Evolutionary conservation across 2,113 vertebrate genomes (phyloP).

Genomic region (Narcine bancroftii): DNA sequence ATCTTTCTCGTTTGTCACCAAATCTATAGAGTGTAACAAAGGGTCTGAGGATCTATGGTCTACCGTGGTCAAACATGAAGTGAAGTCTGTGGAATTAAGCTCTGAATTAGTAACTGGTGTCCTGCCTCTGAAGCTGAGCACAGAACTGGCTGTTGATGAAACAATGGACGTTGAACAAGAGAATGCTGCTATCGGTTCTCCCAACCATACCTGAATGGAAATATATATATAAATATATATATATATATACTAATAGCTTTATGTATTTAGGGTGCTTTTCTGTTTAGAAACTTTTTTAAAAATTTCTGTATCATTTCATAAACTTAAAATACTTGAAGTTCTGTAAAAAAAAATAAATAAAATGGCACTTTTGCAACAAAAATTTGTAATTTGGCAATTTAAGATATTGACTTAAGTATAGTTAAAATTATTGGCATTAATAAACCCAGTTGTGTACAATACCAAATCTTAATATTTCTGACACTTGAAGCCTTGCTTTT

Average conservation of each 20-base stretch:
- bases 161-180: constrained; percentile 13
- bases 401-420: not conserved
- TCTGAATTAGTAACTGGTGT: not conserved
- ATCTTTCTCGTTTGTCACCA: not conserved
- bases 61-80: not conserved
- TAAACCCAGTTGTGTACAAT: constrained; percentile 13
- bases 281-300: constrained; percentile 43
- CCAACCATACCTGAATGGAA: constrained; percentile 3
- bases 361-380: constrained; percentile 33
- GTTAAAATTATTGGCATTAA: constrained; percentile 6
- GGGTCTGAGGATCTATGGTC: not conserved
- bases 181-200: constrained; percentile 7
- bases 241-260: constrained; percentile 38
- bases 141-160: not conserved
- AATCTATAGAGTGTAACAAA: not conserved
- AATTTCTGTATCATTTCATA: constrained; percentile 42
- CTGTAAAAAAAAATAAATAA: constrained; percentile 35
- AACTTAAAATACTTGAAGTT: constrained; percentile 52
- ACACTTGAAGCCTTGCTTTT: not conserved
- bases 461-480: not conserved
- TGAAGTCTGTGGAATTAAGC: not conserved
- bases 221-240: constrained; percentile 14
- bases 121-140: not conserved
- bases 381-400: constrained; percentile 16
- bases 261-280: constrained; percentile 46